Evolutionary conservation across 2,113 vertebrate genomes (phyloP).

Genomic region (Emydura subglobosa): DNA sequence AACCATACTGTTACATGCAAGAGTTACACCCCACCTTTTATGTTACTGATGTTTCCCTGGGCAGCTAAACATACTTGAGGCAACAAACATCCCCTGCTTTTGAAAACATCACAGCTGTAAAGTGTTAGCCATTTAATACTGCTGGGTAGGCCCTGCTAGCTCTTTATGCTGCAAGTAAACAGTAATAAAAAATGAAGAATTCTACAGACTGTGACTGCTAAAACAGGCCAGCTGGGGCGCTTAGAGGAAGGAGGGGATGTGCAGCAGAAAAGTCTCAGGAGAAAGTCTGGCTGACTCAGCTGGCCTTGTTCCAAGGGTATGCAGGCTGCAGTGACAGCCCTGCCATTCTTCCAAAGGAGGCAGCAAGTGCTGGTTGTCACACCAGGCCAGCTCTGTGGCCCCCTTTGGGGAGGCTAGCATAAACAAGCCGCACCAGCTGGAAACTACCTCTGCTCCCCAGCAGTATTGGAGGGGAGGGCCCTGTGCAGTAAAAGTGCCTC

Average conservation of each 20-base stretch:
- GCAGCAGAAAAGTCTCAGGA: background rate
- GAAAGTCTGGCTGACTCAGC: background rate
- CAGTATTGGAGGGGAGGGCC: background rate
- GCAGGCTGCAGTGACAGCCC: background rate
- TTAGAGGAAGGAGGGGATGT: background rate
- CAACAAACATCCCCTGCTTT: slow-evolving; percentile 3
- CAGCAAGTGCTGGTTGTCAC: too few species aligned
- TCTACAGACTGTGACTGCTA: background rate
- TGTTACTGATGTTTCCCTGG: background rate
- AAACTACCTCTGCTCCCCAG: background rate
- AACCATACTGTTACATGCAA: background rate
- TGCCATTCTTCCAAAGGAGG: background rate
- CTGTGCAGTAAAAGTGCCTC: background rate
- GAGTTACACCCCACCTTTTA: slow-evolving; percentile 15
- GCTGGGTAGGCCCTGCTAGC: background rate
- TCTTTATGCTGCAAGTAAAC: background rate
- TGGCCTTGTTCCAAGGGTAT: background rate
- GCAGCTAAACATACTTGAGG: background rate
- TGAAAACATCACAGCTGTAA: background rate
- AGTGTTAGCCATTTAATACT: background rate
- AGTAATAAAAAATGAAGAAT: background rate
- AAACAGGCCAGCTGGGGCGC: too few species aligned
- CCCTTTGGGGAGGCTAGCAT: background rate
- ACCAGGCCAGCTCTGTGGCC: background rate
- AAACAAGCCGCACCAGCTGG: background rate